Conservation (phyloP, 2,113 vertebrate species). For the Macrotus californicus region DNA sequence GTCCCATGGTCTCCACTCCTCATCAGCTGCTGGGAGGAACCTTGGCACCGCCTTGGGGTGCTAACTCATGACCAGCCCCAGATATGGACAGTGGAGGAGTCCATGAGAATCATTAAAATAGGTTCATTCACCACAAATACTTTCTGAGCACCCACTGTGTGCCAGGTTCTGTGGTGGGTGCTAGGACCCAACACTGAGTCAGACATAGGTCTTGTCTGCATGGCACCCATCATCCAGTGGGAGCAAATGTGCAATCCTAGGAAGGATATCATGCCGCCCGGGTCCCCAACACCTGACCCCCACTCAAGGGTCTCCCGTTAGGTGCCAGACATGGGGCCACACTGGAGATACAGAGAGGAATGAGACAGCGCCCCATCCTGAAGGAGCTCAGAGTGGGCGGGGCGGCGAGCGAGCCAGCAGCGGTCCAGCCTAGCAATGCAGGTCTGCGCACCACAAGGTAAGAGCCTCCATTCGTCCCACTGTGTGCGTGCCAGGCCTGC, state of each 20-base stretch:
- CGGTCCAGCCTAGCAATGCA: accelerated
- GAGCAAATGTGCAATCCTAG: not conserved
- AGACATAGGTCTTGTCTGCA: not conserved
- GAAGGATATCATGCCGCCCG: accelerated
- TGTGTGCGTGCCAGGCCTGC: not conserved
- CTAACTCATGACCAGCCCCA: not conserved
- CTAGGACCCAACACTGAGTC: not conserved
- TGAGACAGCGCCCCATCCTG: not conserved
- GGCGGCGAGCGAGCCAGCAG: not conserved
- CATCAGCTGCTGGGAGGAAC: no score
- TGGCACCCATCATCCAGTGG: no score
- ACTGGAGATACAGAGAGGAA: not conserved
- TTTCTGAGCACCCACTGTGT: not conserved
- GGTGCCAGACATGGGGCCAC: not conserved
- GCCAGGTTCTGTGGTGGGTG: not conserved
- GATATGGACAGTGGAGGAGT: not conserved
- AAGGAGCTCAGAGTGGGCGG: not conserved
- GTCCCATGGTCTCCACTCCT: not conserved
- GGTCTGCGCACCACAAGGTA: not conserved
- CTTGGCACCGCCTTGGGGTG: not conserved
- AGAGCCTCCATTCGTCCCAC: not conserved
- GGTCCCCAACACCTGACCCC: not conserved
- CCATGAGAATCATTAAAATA: not conserved
- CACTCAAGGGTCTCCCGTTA: not conserved
- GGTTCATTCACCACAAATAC: not conserved